Base-by-base conservation (phyloP, 2,888 invertebrate genomes). In the Hirtodrosophila confusa region DNA sequence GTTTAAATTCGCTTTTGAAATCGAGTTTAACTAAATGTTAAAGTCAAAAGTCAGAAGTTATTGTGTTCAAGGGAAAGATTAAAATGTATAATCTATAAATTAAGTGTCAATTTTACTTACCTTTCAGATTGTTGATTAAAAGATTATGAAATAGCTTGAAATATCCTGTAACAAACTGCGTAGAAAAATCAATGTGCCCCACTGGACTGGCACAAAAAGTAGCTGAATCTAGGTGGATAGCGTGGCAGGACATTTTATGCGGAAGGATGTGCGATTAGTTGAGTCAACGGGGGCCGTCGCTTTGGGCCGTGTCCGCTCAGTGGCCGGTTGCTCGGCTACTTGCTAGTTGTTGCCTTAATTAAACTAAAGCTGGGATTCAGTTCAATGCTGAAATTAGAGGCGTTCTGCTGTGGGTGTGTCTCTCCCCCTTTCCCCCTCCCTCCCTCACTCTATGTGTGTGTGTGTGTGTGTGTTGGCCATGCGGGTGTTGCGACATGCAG, bases 231-330 rank as follows among this genome's bases (percentile, higher is more conserved):
- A 10, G 23, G 29, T 6, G 27, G 5, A 8, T n/a, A 43, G 43
- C 47, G 45, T 56, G 70, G 49, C 40, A 43, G 75, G 64, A 64
- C 75, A 84, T 73, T 82, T 80, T 78, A 76, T 80, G 78, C 80
- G 82, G 85, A 86, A 83, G 86, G 82, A 83, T 84, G 86, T 86
- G 85, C 82, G 86, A 83, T 83, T 83, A 80, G 86, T 86, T 83
- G 85, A 83, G 82, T 78, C 84, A 86, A 82, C 78, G 62, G 56
- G 49, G 53, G 31, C 31, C 47, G 31, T 54, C 60, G 68, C 68
- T 51, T 45, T 57, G 70, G 58, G 69, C 70, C 54, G 39, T 47
- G 61, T 69, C 63, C 70, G 62, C 73, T 78, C 62, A 70, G 73
- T 73, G 79, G 78, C 82, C 76, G 63, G 73, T 69, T 78, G 64